A percentile compares a stretch with the other conserved stretches of the same genome.
Evolutionary conservation across 2,797 vertebrate genomes (phyloP).

Genomic region (Pseudocheirus occidentalis): DNA sequence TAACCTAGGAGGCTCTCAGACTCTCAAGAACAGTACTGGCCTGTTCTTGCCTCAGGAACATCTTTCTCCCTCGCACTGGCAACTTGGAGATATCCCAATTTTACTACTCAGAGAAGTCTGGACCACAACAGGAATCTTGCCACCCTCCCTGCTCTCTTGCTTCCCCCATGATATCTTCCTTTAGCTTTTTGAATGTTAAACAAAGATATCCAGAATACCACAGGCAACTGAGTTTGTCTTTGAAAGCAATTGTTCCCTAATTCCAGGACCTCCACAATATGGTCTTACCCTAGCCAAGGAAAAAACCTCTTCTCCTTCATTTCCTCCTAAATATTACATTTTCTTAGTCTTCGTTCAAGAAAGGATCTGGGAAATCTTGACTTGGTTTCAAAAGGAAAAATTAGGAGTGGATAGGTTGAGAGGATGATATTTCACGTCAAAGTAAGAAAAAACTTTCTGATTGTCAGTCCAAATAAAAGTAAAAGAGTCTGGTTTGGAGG

Average conservation of each 20-base stretch:
- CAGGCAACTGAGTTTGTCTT: neutral
- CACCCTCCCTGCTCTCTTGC: neutral
- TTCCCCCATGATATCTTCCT: neutral
- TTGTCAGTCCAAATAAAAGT: neutral
- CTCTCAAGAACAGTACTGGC: no score
- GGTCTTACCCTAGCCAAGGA: neutral
- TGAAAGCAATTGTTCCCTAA: neutral
- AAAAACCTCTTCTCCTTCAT: neutral
- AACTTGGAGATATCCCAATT: neutral
- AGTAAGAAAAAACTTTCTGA: neutral
- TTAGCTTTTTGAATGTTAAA: neutral
- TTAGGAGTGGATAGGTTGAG: neutral
- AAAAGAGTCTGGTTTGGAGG: neutral
- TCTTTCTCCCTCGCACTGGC: neutral
- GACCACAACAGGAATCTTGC: neutral
- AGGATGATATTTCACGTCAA: neutral
- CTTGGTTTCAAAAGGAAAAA: neutral
- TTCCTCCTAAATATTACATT: neutral
- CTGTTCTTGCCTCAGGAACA: neutral
- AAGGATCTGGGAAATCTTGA: neutral
- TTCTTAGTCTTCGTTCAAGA: neutral
- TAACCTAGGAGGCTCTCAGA: neutral
- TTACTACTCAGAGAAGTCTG: neutral
- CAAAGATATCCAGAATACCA: neutral
- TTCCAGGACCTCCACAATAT: neutral